Conservation (phyloP, 2,888 invertebrate genomes). For the Byasa hedistus region DNA sequence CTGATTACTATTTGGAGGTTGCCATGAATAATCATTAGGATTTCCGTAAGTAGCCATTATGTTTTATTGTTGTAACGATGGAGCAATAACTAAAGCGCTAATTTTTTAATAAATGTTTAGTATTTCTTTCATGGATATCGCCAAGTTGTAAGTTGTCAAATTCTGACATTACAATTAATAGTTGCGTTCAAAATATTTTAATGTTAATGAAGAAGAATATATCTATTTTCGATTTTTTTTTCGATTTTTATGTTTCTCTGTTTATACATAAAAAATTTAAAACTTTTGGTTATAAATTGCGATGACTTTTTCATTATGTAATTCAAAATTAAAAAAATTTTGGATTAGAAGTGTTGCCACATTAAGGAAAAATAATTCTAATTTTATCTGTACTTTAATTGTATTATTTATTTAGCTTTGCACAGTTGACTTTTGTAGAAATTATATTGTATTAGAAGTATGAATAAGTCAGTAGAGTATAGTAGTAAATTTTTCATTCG, state of each 20-base stretch:
- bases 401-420: slow-evolving; percentile 28
- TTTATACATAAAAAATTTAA: too few relatives aligned
- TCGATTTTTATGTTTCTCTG: too few relatives aligned
- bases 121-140: slow-evolving; percentile 6
- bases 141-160: slow-evolving; percentile 17
- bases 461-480: neutral
- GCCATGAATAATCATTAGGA: slow-evolving; percentile 70
- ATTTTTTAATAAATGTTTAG: neutral
- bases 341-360: neutral
- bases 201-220: neutral
- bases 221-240: too few relatives aligned
- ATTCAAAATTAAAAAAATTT: neutral
- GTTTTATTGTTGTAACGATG: neutral
- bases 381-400: slow-evolving; percentile 18
- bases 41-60: slow-evolving; percentile 67
- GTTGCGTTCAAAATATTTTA: slow-evolving; percentile 1
- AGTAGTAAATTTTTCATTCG: neutral
- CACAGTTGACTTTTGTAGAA: slow-evolving; percentile 23
- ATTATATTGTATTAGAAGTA: slow-evolving; percentile 14
- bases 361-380: neutral
- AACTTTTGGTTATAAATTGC: too few relatives aligned
- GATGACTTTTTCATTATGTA: neutral
- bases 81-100: neutral
- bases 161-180: neutral
- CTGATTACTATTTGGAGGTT: slow-evolving; percentile 62